A percentile compares a stretch with the other conserved stretches of the same genome.
phyloP scores from a whole-genome alignment of 2,888 invertebrate species.

The Caenorhabditis virilis region DNA sequence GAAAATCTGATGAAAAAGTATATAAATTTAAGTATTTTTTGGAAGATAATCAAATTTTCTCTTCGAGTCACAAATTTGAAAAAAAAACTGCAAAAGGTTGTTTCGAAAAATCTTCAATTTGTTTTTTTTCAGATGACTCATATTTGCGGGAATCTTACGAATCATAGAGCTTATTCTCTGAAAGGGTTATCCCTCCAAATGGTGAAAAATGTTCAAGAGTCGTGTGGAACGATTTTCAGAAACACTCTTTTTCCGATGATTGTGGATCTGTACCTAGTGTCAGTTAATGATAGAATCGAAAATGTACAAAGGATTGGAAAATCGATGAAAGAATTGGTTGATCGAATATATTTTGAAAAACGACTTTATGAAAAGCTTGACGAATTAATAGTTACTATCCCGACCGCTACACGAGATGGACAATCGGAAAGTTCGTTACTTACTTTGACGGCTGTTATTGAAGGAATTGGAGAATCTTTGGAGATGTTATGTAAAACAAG shows the following conservation, averaged over 20 bases:
- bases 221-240: slow-evolving; percentile 5
- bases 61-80: too few species aligned
- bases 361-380: slow-evolving; percentile 1
- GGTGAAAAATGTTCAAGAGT: slow-evolving; percentile 7
- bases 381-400: background rate
- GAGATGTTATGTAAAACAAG: slow-evolving; percentile 1
- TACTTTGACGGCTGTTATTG: background rate
- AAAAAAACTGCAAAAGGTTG: too few species aligned
- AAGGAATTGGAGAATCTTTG: background rate
- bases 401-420: background rate
- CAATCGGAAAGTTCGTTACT: background rate
- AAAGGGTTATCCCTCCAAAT: background rate
- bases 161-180: background rate
- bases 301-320: background rate
- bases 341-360: slow-evolving; percentile 11
- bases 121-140: slow-evolving; percentile 3
- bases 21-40: too few species aligned
- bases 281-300: background rate
- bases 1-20: background rate
- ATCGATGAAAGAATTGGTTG: slow-evolving; percentile 4
- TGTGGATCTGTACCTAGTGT: background rate
- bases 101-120: too few species aligned
- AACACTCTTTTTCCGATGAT: background rate
- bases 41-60: too few species aligned
- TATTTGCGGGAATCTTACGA: background rate